These are phyloP conservation scores for Beroe forskalii DNA, from an alignment of 37 sponge, comb jelly and placozoan genomes.

Conservation along the genomic window DNA sequence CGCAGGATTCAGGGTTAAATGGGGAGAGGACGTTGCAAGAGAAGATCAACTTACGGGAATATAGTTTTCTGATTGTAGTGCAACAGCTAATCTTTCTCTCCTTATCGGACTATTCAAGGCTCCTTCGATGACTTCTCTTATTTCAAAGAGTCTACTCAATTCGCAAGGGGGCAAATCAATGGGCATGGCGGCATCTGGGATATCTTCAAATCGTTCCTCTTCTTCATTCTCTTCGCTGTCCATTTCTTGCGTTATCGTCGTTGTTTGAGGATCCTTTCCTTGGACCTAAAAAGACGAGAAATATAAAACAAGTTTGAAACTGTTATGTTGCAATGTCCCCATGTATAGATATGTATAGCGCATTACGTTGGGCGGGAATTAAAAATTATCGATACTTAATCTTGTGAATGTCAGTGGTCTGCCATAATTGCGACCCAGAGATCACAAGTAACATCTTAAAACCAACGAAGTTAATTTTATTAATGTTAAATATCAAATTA, in stretches of 20 bases:
- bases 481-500: no score
- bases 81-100: conserved; percentile 62
- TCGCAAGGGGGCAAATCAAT: conserved; percentile 93
- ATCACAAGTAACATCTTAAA: no score
- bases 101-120: conserved; percentile 60
- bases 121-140: conserved; percentile 70
- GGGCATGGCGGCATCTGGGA: conserved; percentile 61
- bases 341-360: not conserved
- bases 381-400: no score
- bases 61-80: conserved; percentile 65
- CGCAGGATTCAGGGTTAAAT: not conserved
- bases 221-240: conserved; percentile 59
- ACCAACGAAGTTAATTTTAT: no score
- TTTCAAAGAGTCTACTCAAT: conserved; percentile 78
- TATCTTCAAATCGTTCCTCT: conserved; percentile 60
- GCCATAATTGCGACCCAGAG: no score
- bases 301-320: no score
- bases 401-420: no score
- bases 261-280: conserved; percentile 64
- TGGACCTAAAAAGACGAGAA: conserved; percentile 1
- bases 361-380: no score
- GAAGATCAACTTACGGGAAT: conserved; percentile 46
- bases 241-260: conserved; percentile 62
- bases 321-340: no score
- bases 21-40: not conserved